phyloP scores from a whole-genome alignment of 2,113 vertebrate species.

The Verasper variegatus region DNA sequence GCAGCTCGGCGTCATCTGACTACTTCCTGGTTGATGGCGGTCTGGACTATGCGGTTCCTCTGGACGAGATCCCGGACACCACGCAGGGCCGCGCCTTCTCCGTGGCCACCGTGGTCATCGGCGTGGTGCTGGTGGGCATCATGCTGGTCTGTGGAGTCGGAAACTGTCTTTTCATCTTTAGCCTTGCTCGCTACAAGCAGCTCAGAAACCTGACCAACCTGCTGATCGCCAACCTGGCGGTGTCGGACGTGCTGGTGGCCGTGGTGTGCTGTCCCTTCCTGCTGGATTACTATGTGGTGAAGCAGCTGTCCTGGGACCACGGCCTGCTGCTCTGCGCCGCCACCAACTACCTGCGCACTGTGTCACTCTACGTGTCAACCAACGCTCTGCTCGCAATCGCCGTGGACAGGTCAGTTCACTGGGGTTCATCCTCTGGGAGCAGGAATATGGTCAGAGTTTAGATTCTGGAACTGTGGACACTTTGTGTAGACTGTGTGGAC shows the following conservation, averaged over 20 bases:
- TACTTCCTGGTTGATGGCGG: slow-evolving; percentile 76
- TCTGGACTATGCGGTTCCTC: slow-evolving; percentile 86
- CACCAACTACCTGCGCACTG: slow-evolving; percentile 91
- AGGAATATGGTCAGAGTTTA: too few relatives aligned
- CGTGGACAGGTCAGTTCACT: slow-evolving; percentile 88
- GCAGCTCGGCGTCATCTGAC: slow-evolving; percentile 30
- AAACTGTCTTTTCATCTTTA: slow-evolving; percentile 89
- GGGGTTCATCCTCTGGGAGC: slow-evolving; percentile 33
- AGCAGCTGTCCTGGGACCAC: slow-evolving; percentile 92
- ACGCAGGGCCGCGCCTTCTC: slow-evolving; percentile 90
- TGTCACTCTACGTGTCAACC: slow-evolving; percentile 94
- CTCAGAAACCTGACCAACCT: slow-evolving; percentile 93
- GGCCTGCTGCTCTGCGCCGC: slow-evolving; percentile 90
- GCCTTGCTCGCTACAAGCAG: slow-evolving; percentile 90
- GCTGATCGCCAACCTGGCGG: slow-evolving; percentile 93
- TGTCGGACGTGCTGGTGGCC: slow-evolving; percentile 95
- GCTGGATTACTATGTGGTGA: slow-evolving; percentile 95
- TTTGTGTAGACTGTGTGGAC: too few relatives aligned
- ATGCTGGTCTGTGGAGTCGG: slow-evolving; percentile 92
- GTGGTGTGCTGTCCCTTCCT: slow-evolving; percentile 94
- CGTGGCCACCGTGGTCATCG: slow-evolving; percentile 88
- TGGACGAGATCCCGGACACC: slow-evolving; percentile 86
- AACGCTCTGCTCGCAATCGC: slow-evolving; percentile 95
- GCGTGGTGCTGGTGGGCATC: slow-evolving; percentile 88
- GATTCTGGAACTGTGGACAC: too few relatives aligned